Evolutionary conservation across 2,888 invertebrate genomes (phyloP), one percentile per base, ranked within the genome.

Genomic region (Pseudococcus viburni): DNA sequence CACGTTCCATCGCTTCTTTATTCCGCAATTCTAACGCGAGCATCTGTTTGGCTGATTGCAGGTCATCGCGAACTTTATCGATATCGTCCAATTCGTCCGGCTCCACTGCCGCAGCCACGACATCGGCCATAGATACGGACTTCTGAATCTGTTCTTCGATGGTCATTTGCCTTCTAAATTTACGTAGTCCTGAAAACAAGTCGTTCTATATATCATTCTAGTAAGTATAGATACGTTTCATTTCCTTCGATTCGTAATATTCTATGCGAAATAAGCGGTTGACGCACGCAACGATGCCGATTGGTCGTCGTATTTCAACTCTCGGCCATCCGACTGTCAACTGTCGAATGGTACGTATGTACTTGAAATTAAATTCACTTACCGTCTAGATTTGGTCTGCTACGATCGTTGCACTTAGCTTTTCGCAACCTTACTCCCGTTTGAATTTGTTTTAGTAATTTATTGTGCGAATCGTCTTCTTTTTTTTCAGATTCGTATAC

Each of bases 31-130:
- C 97, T 89, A 96, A 93, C 17, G 97, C 97, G 89, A 97, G 92
- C 93, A 97, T 94, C 92, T 97, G 97, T 92, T 97, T 97, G 9
- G 97, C 97, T 89, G 97, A 97, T 91, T 97, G 97, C 64, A 97
- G 93, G 91, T 97, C 97, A 91, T 97, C 97, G 90, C 97, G 94
- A 6, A 91, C 95, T 91, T 95, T 96, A 91, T 97, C 97, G 90
- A 97, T 97, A 91, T 97, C 97, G 90, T 97, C 97, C 93, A 97
- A 94, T 91, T 97, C 97, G 91, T 97, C 97, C 0, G 92, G 92
- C 48, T 92, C 91, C 19, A 94, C 94, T 90, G 95, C 96, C 1
- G 91, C 91, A 11, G 91, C 91, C 4, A 92, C 91, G 89, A 93
- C 92, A 89, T 93, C 93, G 33, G 94, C 92, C 91, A 93, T 95